Evolutionary conservation across 2,797 vertebrate species (phyloP).

Genomic region (Australoheros facetus): DNA sequence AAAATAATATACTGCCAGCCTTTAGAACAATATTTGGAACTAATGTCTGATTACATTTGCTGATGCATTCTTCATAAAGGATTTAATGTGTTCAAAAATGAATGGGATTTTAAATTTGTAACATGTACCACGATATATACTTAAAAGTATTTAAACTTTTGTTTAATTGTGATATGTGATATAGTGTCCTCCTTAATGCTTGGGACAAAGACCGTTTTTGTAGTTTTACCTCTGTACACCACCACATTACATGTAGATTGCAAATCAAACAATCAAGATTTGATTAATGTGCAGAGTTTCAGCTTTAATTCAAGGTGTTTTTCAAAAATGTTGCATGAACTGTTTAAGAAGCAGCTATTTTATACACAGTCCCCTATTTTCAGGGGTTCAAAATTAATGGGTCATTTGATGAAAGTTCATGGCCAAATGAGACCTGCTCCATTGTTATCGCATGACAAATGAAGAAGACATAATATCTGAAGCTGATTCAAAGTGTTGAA

Average conservation of each 20-base stretch:
- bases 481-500: no score
- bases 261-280: neutral
- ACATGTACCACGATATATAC: neutral
- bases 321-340: neutral
- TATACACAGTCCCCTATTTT: neutral
- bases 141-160: neutral
- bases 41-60: neutral
- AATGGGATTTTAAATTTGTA: rapidly evolving
- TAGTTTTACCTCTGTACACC: neutral
- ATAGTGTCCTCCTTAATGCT: neutral
- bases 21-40: neutral
- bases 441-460: no score
- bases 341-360: neutral
- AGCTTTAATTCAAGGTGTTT: neutral
- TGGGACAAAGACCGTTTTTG: neutral
- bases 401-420: neutral
- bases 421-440: no score
- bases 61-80: neutral
- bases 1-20: neutral
- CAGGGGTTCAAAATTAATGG: neutral
- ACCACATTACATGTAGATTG: neutral
- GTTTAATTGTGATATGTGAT: neutral
- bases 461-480: no score
- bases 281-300: neutral
- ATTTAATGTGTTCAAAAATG: neutral